Conservation (phyloP, 1,140 invertebrate species). For the Meloidogyne hapla region DNA sequence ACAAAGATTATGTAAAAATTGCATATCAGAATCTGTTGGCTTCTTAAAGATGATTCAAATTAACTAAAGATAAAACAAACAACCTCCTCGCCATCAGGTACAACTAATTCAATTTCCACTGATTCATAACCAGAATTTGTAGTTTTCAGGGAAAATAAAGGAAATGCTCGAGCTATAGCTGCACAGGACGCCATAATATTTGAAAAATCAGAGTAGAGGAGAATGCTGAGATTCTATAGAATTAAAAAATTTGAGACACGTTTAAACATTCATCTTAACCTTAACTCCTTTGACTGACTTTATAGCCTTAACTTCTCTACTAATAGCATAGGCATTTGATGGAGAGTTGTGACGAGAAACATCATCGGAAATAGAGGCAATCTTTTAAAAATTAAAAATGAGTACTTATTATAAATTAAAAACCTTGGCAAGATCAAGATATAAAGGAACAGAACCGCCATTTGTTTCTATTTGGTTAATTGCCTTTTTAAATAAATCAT, state of each 20-base stretch:
- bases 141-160: slow-evolving; percentile 46
- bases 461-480: background rate
- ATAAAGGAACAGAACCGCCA: slow-evolving; percentile 45
- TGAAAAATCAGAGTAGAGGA: slow-evolving; percentile 54
- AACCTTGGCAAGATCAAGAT: slow-evolving; percentile 58
- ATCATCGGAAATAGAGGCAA: slow-evolving; percentile 52
- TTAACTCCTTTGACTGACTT: slow-evolving; percentile 38
- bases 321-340: slow-evolving; percentile 46
- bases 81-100: slow-evolving; percentile 49
- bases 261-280: too few species aligned
- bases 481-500: slow-evolving; percentile 1
- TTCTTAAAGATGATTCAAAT: slow-evolving; percentile 16
- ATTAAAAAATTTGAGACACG: too few species aligned
- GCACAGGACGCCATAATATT: slow-evolving; percentile 44
- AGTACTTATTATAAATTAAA: too few species aligned
- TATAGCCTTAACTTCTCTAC: slow-evolving; percentile 43
- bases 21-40: slow-evolving; percentile 45
- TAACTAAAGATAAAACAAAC: background rate
- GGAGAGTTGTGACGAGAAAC: slow-evolving; percentile 51
- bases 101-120: slow-evolving; percentile 50
- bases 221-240: slow-evolving; percentile 44
- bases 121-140: slow-evolving; percentile 29
- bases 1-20: slow-evolving; percentile 48
- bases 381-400: slow-evolving; percentile 25
- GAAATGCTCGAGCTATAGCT: slow-evolving; percentile 54